Evolutionary conservation across 2,113 vertebrate genomes (phyloP), one percentile per base, ranked within the genome.

Genomic region (Gulo gulo): DNA sequence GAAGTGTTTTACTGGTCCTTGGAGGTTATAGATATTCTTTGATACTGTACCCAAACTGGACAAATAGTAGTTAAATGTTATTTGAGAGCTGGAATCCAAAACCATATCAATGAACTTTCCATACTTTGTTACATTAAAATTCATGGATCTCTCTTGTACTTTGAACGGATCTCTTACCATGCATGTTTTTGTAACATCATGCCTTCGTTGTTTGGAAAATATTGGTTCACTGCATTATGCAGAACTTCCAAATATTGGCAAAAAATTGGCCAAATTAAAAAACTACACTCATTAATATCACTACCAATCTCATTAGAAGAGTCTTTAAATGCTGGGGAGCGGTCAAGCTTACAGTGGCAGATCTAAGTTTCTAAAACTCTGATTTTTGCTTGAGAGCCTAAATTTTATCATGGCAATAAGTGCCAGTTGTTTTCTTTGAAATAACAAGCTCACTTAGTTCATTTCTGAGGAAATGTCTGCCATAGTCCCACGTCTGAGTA

Each of bases 401-500:
- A 31, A 76, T 91, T 88, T 86, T 93, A 57, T 81, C 87, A 84
- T 69, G 42, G 23, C 69, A 88, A 29, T 52, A 93, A 93, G 45
- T 31, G 7, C 47, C 71, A 36, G 18, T 83, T 73, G 9, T 96
- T 89, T 89, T 71, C 23, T 16, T 79, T 69, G 52, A 91, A 97
- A 88, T 74, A 90, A 76, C 61, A 89, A 63, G 16, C 45, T 96
- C 55, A 29, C 34, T 92, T 73, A 47, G 52, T 82, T 95, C 83
- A 63, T 87, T 96, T 96, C 59, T 84, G 67, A 91, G 94, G 76
- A 85, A 96, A 9, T 47, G 6, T 69, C 95, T 96, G 61, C 86
- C 59, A 36, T 1, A 71, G 88, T 78, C 55, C 61, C 55, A 67
- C 47, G 42, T 73, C 73, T n/a, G 18, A 18, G 18, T 69, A 84